Percentiles rank a stretch among this genome's conserved stretches.
Evolutionary conservation across 2,113 vertebrate species (phyloP).

Genomic region (Elachura formosa): DNA sequence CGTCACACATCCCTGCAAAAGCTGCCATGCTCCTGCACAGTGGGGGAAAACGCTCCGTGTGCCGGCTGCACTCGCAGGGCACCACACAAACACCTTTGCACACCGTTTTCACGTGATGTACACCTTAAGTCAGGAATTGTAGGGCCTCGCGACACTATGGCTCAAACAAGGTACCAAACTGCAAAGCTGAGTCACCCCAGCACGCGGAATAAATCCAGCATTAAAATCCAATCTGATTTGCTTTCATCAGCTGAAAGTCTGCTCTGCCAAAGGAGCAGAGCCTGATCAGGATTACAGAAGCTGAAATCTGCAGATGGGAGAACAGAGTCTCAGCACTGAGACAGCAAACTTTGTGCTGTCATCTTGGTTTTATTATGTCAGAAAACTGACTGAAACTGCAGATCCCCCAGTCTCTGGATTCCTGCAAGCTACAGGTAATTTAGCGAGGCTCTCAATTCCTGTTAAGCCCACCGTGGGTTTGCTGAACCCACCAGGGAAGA

Average conservation of each 20-base stretch:
- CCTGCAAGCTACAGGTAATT: background rate
- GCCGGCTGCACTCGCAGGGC: background rate
- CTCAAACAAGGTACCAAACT: background rate
- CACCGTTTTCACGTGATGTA: no score
- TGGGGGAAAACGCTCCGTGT: background rate
- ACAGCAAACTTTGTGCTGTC: background rate
- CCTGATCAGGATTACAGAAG: background rate
- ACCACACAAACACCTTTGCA: background rate
- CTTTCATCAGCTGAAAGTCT: background rate
- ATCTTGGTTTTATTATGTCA: background rate
- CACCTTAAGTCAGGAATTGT: background rate
- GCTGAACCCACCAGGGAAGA: background rate
- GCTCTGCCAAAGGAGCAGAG: background rate
- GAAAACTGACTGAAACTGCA: background rate
- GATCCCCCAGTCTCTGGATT: background rate
- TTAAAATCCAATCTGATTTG: background rate
- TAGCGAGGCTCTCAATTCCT: background rate
- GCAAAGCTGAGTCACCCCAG: background rate
- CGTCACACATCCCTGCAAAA: constrained; percentile 98
- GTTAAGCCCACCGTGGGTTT: background rate
- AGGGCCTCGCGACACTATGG: fast-evolving
- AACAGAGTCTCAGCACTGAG: background rate
- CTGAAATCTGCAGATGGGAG: background rate
- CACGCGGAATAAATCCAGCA: background rate
- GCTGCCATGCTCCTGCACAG: constrained; percentile 94